Evolutionary conservation across 1,140 invertebrate genomes (phyloP), one percentile per base, ranked within the genome.

Genomic region (Limonius californicus): DNA sequence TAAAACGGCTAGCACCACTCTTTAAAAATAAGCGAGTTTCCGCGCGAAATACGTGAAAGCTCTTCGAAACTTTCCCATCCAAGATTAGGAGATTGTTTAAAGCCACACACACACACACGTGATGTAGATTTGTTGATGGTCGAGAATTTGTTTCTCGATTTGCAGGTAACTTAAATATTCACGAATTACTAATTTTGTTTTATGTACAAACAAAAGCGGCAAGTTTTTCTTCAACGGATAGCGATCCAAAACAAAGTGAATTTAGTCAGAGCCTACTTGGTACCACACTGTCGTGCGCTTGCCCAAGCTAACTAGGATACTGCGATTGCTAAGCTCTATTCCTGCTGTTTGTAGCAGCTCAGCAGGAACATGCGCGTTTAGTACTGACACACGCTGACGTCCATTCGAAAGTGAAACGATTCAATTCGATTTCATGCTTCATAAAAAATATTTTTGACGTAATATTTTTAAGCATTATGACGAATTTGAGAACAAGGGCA

Each of bases 221-320:
- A 45, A 45, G 43, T 45, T 45, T 45, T 45, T n/a, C 7, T 45
- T 8, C 15, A 45, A 15, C 43, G 43, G n/a, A 6, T 6, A 45
- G 6, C 16, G 43, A 45, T 15, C 15, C 43, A 45, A 45, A 45
- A 45, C 16, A 45, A 45, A n/a, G n/a, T 50, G 18, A 35, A 57
- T 27, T 50, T 50, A 50, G 45, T 50, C 53, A 57, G 42, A 61
- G 57, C 68, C 57, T 66, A 70, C 72, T 72, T 74, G 74, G 74
- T 72, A 68, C 74, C 74, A 76, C 74, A 76, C 73, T 39, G 43
- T 39, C 66, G 73, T 76, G 74, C 74, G 74, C 74, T 76, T 70
- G 73, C 74, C 74, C 74, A 76, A 75, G 71, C 66, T 65, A 69
- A 70, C 72, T 74, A 65, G 67, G 70, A 75, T 75, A 75, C 74